Base-by-base conservation (phyloP, 2,888 invertebrate species). In the Junonia oenone region DNA sequence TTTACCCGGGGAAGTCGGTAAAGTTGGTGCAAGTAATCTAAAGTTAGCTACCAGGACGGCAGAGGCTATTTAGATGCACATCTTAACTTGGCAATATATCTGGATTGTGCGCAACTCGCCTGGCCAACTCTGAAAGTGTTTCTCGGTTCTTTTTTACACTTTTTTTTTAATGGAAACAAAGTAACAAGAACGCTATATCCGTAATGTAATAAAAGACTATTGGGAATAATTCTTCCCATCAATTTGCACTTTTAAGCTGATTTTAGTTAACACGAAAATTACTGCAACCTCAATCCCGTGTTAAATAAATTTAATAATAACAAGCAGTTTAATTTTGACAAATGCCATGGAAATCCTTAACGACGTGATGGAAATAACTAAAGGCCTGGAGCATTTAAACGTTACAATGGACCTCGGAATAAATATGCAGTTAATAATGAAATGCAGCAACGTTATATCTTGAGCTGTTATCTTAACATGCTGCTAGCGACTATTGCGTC, bases 11-110 rank as follows among this genome's bases (percentile, higher is more conserved):
- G 38, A 40, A 40, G 75, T 77, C 78, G 76, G 78, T 75, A 78
- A 85, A 85, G 73, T 88, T 85, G 80, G 78, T 81, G 88, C 84
- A 88, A 90, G 90, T 89, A 90, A 90, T 90, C 89, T 90, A 90
- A 89, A 90, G 81, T 90, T 90, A 81, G 86, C 83, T 43, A 82
- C 81, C 83, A 82, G 72, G 78, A 81, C 79, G 78, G 84, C 86
- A 79, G 83, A 81, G 79, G 88, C 89, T 87, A 88, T 90, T 89
- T 89, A 89, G 90, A 89, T 88, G 89, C 84, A 84, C 89, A 90
- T 90, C 89, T 89, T 87, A 89, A 89, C 88, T 85, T 78, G 75
- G 72, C 79, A 81, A 85, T 90, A 88, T 87, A 89, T 89, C 89
- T 89, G 85, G 87, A 88, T 89, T 88, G 87, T 79, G 54, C 51